A percentile compares a stretch with the other conserved stretches of the same genome.
Conservation (phyloP, 2,797 vertebrate genomes). For the Pempheris klunzingeri region DNA sequence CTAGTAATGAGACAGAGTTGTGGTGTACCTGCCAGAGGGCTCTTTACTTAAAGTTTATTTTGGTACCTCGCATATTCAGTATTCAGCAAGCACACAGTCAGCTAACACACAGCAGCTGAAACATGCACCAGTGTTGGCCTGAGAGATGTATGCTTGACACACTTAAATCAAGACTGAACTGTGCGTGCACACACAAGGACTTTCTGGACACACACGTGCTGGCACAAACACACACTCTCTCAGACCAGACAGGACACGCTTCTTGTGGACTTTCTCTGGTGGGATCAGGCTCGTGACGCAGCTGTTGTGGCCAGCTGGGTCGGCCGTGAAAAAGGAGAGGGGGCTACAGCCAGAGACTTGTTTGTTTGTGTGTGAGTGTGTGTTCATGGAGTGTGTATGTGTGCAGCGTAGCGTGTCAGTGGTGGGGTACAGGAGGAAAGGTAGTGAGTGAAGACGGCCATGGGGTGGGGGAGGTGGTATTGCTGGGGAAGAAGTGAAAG, state of each 20-base stretch:
- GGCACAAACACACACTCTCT: conserved; percentile 39
- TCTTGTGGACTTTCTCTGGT: conserved; percentile 60
- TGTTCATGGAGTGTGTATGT: conserved; percentile 23
- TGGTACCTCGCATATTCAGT: not conserved
- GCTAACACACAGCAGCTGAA: conserved; percentile 24
- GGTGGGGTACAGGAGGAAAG: conserved; percentile 41
- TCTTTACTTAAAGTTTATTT: conserved; percentile 32
- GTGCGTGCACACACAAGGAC: not conserved
- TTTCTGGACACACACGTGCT: conserved; percentile 8
- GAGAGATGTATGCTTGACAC: conserved; percentile 25
- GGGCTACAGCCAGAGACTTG: conserved; percentile 15
- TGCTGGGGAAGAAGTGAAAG: conserved; percentile 72
- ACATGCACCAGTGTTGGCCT: conserved; percentile 23
- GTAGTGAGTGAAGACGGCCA: conserved; percentile 37
- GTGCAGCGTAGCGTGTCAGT: conserved; percentile 12
- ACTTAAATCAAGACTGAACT: conserved; percentile 23
- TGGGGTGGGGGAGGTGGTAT: conserved; percentile 37
- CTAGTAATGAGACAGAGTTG: conserved; percentile 27
- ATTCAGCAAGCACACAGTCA: conserved; percentile 9
- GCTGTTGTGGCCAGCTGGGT: conserved; percentile 79
- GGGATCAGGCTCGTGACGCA: conserved; percentile 57
- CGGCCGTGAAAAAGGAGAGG: conserved; percentile 48
- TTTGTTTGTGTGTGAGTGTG: conserved; percentile 1
- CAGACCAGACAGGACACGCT: conserved; percentile 59
- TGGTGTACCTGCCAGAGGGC: conserved; percentile 45